These are phyloP conservation scores for Reticulitermes speratus DNA, from an alignment of 1,140 invertebrate species.

Conservation along the genomic window DNA sequence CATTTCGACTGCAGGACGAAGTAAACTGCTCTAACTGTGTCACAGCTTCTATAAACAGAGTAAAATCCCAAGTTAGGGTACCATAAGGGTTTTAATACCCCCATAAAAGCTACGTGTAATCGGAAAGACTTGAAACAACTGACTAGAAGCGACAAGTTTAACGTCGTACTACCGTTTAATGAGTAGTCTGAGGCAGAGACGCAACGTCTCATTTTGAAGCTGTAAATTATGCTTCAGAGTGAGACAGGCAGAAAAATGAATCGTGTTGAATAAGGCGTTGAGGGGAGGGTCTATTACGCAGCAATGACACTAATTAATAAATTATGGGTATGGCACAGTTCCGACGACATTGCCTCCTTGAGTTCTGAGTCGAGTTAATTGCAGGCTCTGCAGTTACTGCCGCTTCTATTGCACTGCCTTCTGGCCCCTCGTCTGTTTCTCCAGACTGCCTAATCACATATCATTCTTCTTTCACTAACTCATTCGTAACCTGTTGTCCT, in stretches of 20 bases:
- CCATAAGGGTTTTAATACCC: not conserved
- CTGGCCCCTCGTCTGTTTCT: not conserved
- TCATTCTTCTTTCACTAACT: not conserved
- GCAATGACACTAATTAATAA: constrained; percentile 17
- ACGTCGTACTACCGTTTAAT: not conserved
- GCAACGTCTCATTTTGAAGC: constrained; percentile 6
- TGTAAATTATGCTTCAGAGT: not conserved
- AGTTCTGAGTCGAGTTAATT: constrained; percentile 8
- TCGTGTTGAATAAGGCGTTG: not conserved
- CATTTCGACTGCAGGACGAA: too few species aligned
- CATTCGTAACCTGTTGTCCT: too few species aligned
- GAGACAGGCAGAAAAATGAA: constrained; percentile 18
- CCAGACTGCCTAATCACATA: not conserved
- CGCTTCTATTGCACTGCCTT: not conserved
- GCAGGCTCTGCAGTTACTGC: not conserved
- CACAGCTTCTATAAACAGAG: not conserved
- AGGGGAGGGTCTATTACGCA: constrained; percentile 5
- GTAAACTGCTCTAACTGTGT: not conserved
- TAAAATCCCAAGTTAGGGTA: not conserved
- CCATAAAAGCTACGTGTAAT: constrained; percentile 7
- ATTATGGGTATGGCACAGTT: not conserved
- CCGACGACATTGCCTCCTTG: not conserved
- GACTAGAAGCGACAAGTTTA: not conserved
- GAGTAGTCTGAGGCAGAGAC: not conserved
- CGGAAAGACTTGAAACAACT: not conserved